A percentile compares a stretch with the other conserved stretches of the same genome.
phyloP scores from a whole-genome alignment of 2,888 invertebrate genomes.

The Bugulina stolonifera region DNA sequence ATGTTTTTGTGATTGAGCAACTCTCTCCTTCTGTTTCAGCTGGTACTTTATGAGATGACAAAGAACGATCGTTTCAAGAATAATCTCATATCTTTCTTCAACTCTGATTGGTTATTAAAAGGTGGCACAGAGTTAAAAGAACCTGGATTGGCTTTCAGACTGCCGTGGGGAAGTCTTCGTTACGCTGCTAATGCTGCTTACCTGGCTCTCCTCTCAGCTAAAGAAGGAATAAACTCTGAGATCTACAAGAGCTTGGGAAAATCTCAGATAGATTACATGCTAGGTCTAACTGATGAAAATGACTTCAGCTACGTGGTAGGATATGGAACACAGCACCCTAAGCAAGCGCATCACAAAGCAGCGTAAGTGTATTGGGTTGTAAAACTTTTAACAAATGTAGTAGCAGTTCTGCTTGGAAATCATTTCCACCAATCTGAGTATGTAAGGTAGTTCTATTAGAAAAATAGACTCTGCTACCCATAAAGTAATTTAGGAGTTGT shows the following conservation, averaged over 20 bases:
- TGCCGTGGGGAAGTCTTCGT: neutral
- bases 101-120: constrained; percentile 4
- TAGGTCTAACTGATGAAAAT: constrained; percentile 31
- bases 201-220: constrained; percentile 19
- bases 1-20: neutral
- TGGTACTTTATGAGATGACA: constrained; percentile 36
- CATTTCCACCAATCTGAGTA: too few relatives aligned
- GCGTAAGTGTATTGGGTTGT: constrained; percentile 33
- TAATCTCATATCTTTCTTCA: constrained; percentile 34
- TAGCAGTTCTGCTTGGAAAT: too few relatives aligned
- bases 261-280: constrained; percentile 12
- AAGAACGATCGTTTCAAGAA: constrained; percentile 33
- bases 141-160: neutral
- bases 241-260: neutral
- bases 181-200: constrained; percentile 5
- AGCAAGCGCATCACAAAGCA: constrained; percentile 39
- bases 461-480: neutral
- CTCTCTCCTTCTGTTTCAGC: constrained; percentile 31
- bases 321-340: constrained; percentile 38
- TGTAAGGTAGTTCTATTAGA: too few relatives aligned
- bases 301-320: constrained; percentile 39
- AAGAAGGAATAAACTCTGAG: neutral
- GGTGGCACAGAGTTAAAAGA: neutral
- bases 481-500: neutral
- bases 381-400: neutral